These are phyloP conservation scores for Anguilla obscura DNA, from an alignment of 2,797 vertebrate species.

Conservation along the genomic window DNA sequence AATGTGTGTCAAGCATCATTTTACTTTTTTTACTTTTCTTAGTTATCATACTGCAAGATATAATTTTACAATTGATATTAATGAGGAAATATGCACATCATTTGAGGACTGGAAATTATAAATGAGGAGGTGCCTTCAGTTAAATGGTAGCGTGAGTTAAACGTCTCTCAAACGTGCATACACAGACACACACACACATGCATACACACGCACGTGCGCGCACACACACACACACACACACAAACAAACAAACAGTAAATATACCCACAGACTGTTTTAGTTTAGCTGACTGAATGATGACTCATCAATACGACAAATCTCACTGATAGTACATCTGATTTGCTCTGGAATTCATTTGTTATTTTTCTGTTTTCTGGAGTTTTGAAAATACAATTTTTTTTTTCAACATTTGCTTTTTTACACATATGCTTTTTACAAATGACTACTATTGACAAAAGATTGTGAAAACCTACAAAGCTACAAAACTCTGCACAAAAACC, in stretches of 20 bases:
- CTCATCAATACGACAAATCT: not conserved
- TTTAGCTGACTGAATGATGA: not conserved
- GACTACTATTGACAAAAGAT: too few relatives aligned
- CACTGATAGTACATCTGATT: not conserved
- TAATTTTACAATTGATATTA: not conserved
- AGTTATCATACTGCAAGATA: not conserved
- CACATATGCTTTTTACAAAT: too few relatives aligned
- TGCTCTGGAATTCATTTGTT: not conserved
- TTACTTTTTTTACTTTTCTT: not conserved
- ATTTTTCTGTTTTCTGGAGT: not conserved
- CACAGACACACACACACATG: too few relatives aligned
- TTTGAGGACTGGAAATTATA: slow-evolving; percentile 7
- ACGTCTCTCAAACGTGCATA: too few relatives aligned
- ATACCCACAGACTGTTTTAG: not conserved
- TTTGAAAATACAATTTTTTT: not conserved
- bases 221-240: too few relatives aligned
- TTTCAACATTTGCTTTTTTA: too few relatives aligned
- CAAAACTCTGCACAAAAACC: too few relatives aligned
- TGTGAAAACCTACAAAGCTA: too few relatives aligned
- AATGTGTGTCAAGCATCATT: not conserved
- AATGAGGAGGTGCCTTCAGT: not conserved
- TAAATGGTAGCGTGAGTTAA: too few relatives aligned
- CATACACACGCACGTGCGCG: too few relatives aligned
- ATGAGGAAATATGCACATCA: not conserved
- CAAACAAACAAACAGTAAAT: not conserved